Conservation (phyloP, 1,140 invertebrate genomes). For the Drosophila repletoides region DNA sequence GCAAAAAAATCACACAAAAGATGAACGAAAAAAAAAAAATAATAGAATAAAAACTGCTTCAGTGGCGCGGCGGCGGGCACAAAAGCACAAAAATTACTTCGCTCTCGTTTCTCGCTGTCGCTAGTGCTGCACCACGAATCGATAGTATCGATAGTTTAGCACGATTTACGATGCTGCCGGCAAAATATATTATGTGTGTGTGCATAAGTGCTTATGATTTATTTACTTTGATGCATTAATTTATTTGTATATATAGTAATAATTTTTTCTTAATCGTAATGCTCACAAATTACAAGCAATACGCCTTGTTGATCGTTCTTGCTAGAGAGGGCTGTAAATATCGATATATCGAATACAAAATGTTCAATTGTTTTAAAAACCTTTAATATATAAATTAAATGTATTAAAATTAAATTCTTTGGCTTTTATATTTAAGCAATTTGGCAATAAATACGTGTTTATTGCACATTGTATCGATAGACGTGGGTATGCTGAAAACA, state of each 20-base stretch:
- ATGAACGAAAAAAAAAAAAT: slow-evolving; percentile 50
- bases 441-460: no score
- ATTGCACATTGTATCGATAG: no score
- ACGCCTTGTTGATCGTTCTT: slow-evolving; percentile 16
- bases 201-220: not conserved
- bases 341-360: slow-evolving; percentile 1
- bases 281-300: not conserved
- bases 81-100: slow-evolving; percentile 39
- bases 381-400: not conserved
- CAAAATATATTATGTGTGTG: not conserved
- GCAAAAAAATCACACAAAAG: slow-evolving; percentile 44
- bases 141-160: slow-evolving; percentile 29
- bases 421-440: no score
- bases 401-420: not conserved
- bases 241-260: not conserved
- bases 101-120: slow-evolving; percentile 24
- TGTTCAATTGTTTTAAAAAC: no score
- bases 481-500: no score
- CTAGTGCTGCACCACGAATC: slow-evolving; percentile 27
- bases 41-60: slow-evolving; percentile 43
- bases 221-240: not conserved
- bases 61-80: slow-evolving; percentile 43
- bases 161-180: slow-evolving; percentile 3
- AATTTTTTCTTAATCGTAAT: not conserved
- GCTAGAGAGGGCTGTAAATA: slow-evolving; percentile 1